Evolutionary conservation across 2,797 vertebrate genomes (phyloP).

Genomic region (Melanotaenia maccullochi): DNA sequence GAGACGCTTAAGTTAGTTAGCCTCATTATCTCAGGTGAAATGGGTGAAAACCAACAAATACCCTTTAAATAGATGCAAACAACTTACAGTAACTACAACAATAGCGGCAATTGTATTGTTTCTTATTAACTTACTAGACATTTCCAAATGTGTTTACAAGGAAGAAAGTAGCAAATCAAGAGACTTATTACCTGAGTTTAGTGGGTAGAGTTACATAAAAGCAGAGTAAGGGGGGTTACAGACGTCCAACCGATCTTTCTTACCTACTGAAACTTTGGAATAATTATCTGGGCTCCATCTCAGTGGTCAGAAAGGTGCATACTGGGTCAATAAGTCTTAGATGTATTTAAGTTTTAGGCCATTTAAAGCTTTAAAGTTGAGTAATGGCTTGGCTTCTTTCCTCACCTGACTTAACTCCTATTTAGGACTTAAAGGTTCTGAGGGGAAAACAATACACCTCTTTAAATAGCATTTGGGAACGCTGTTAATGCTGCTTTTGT

Average conservation of each 20-base stretch:
- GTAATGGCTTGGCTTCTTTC: slow-evolving; percentile 7
- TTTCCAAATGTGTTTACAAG: not conserved
- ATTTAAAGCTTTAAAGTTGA: slow-evolving; percentile 8
- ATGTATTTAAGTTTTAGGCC: not conserved
- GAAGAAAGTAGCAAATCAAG: not conserved
- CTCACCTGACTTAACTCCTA: slow-evolving; percentile 2
- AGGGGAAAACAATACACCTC: not conserved
- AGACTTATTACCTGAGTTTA: not conserved
- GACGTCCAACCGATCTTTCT: not conserved
- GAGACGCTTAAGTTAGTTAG: not conserved
- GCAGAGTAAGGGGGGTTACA: not conserved
- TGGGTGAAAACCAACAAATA: not conserved
- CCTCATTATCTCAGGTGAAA: not conserved
- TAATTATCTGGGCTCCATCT: not conserved
- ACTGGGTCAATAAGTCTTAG: slow-evolving; percentile 1
- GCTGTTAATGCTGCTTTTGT: not conserved
- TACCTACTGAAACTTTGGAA: not conserved
- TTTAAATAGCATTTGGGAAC: not conserved
- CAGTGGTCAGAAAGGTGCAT: not conserved
- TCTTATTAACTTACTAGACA: not conserved
- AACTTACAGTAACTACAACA: not conserved
- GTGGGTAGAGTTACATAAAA: not conserved
- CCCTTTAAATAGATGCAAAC: no score
- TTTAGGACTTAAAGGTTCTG: not conserved
- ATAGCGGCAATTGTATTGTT: not conserved